Evolutionary conservation across 2,797 vertebrate genomes (phyloP).

Genomic region (Arctocebus calabarensis): DNA sequence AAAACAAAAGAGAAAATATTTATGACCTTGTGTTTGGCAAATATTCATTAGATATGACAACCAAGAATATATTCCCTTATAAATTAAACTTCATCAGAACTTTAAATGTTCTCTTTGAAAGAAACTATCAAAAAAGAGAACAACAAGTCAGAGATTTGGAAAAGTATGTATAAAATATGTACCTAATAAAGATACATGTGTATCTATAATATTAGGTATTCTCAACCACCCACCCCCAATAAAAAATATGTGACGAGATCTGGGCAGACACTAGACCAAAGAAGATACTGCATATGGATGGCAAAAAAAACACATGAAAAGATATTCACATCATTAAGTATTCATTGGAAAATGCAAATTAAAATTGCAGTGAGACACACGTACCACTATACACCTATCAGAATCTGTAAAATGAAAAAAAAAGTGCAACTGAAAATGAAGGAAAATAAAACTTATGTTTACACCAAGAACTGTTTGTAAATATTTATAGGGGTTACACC

Average conservation of each 20-base stretch:
- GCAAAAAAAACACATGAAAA: not conserved
- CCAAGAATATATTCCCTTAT: not conserved
- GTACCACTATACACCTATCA: not conserved
- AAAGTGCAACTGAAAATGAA: not conserved
- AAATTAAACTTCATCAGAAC: not conserved
- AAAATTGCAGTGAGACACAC: not conserved
- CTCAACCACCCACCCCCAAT: not conserved
- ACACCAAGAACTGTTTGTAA: not conserved
- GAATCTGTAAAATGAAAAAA: not conserved
- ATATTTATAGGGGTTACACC: not conserved
- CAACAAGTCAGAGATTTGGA: not conserved
- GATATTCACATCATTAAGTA: not conserved
- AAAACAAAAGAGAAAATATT: conserved; percentile 11
- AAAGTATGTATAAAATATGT: conserved; percentile 1
- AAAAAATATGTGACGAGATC: not conserved
- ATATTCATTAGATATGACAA: not conserved
- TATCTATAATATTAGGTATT: conserved; percentile 2
- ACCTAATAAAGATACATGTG: not conserved
- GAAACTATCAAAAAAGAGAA: not conserved
- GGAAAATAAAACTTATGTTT: not conserved
- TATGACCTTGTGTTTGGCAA: not conserved
- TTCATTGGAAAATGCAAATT: not conserved
- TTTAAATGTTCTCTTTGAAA: not conserved
- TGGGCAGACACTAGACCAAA: not conserved
- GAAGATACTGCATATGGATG: not conserved